Evolutionary conservation across 2,113 vertebrate species (phyloP), one percentile per base, ranked within the genome.

Genomic region (Melanerpes aurifrons): DNA sequence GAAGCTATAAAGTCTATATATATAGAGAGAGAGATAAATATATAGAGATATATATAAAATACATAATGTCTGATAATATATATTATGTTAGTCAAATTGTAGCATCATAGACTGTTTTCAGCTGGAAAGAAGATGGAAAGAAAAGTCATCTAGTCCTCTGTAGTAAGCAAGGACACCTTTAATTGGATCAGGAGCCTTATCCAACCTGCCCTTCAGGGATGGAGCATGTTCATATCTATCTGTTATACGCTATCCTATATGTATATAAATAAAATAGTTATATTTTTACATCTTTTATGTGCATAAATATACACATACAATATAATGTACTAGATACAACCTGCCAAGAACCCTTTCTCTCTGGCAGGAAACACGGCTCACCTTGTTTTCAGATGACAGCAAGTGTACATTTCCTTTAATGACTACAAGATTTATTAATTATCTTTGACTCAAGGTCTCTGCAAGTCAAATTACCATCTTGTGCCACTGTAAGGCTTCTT

Each of bases 311-410:
- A 31, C 12, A 54, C 16, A 21, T 13, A 11, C 40, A 85, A 45
- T 79, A 75, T 3, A 31, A 82, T 17, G 21, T 19, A 17, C 40
- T 45, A 67, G n/a, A 66, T 20, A 80, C 91, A 94, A 80, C 8
- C 28, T 80, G 29, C 25, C 31, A 76, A 82, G 80, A 80, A 25
- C 3, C 3, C 18, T 71, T 68, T 56, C 37, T 59, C 28, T 43
- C 18, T 58, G 29, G 12, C 17, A 89, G 48, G 21, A 86, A 87
- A 72, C 0, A 0, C 28, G 17, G 18, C 12, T 83, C 1, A 1
- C 63, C 57, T 76, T 71, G 31, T 8, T 81, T 64, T 85, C 7
- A 0, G 26, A 29, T 2, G 3, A 3, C 45, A 62, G 37, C 43
- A 69, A 86, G 43, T 9, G 3, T 31, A 31, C 21, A 62, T 76